Conservation (phyloP, 2,113 vertebrate species). For the Alectura lathami region DNA sequence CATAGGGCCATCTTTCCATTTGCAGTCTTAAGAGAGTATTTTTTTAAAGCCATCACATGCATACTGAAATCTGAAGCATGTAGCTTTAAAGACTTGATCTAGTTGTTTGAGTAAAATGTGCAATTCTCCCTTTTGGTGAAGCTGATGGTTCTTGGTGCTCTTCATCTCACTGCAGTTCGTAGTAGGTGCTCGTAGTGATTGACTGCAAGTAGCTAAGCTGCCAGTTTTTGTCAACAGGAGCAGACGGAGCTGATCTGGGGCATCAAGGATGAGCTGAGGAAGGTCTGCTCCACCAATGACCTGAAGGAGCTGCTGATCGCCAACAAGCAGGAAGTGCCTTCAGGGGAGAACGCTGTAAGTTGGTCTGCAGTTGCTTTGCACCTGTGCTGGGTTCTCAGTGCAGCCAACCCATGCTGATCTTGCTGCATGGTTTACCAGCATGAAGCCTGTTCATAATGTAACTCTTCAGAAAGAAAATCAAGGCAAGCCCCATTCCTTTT, state of each 20-base stretch:
- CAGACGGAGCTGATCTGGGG: conserved; percentile 94
- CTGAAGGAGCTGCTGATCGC: conserved; percentile 96
- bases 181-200: not conserved
- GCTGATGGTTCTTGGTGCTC: not conserved
- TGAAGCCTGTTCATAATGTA: not conserved
- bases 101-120: not conserved
- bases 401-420: not conserved
- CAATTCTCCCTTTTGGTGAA: not conserved
- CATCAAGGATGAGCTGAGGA: conserved; percentile 94
- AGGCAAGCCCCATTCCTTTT: not conserved
- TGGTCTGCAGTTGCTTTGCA: not conserved
- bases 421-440: not conserved
- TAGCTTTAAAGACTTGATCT: not conserved
- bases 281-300: conserved; percentile 88
- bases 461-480: not conserved
- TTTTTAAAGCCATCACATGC: not conserved
- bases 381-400: accelerated
- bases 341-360: conserved; percentile 94
- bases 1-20: not conserved
- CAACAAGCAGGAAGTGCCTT: conserved; percentile 91
- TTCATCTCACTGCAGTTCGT: not conserved
- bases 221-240: conserved; percentile 75
- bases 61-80: not conserved
- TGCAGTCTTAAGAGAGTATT: not conserved
- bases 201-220: not conserved